These are phyloP conservation scores for Ethmia dodecea DNA, from an alignment of 2,888 invertebrate species.

Conservation along the genomic window DNA sequence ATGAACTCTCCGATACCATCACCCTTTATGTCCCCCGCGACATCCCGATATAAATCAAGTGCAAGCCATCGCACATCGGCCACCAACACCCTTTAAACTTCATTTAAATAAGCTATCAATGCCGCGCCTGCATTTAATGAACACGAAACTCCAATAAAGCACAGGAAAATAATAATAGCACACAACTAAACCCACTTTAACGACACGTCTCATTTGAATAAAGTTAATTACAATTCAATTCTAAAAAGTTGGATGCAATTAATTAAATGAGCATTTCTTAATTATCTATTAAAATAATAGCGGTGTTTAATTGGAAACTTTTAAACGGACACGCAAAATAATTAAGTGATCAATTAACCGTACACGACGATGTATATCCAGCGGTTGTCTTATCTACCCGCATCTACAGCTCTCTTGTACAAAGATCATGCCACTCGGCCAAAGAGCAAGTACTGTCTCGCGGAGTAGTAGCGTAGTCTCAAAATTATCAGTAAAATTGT, in stretches of 20 bases:
- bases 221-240: conserved; percentile 64
- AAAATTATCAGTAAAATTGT: too few species aligned
- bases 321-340: conserved; percentile 68
- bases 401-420: conserved; percentile 49
- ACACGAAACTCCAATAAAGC: conserved; percentile 69
- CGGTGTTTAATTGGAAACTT: conserved; percentile 65
- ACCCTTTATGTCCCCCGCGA: conserved; percentile 39
- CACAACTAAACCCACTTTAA: conserved; percentile 64
- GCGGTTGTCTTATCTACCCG: conserved; percentile 43
- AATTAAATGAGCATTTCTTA: conserved; percentile 68
- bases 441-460: conserved; percentile 3
- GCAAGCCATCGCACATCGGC: conserved; percentile 27
- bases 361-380: conserved; percentile 54
- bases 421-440: conserved; percentile 32
- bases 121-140: conserved; percentile 47
- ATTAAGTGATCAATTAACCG: conserved; percentile 73
- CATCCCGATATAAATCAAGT: conserved; percentile 60
- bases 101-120: conserved; percentile 67
- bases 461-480: too few species aligned
- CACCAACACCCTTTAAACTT: conserved; percentile 36
- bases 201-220: conserved; percentile 68
- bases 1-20: conserved; percentile 70
- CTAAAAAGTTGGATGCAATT: conserved; percentile 59
- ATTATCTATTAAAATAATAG: conserved; percentile 72
- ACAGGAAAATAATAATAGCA: conserved; percentile 72